Percentiles rank a stretch among this genome's conserved stretches.
Conservation (phyloP, 1,140 invertebrate species). For the Radopholus similis region DNA sequence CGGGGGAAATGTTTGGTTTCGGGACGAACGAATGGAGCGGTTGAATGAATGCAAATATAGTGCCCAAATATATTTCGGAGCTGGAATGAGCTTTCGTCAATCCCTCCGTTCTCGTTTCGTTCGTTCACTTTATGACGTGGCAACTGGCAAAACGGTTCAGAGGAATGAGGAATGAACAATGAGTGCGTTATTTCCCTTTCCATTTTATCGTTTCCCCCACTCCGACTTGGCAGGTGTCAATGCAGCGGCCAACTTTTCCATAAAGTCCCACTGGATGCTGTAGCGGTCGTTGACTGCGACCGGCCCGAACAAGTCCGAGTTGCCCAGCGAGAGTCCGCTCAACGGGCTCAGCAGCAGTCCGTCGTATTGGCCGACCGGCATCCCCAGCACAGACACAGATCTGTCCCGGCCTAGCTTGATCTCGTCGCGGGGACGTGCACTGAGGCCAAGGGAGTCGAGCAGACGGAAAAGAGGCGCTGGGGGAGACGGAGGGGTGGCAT, state of each 20-base stretch:
- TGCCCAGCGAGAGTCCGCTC: constrained; percentile 30
- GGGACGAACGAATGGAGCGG: too few species aligned
- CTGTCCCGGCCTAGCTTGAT: constrained; percentile 35
- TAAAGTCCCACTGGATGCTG: constrained; percentile 43
- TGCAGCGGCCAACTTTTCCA: constrained; percentile 34
- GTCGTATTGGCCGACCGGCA: constrained; percentile 41
- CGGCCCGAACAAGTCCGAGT: constrained; percentile 39
- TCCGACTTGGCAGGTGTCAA: too few species aligned
- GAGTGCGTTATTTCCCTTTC: too few species aligned
- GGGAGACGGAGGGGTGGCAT: neutral
- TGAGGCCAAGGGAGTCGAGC: constrained; percentile 28
- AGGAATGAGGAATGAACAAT: too few species aligned
- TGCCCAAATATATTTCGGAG: too few species aligned
- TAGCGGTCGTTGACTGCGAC: constrained; percentile 45
- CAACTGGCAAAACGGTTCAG: too few species aligned
- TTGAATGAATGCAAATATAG: too few species aligned
- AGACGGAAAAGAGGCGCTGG: neutral
- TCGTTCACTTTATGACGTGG: too few species aligned
- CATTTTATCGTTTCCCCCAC: too few species aligned
- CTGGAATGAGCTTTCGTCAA: too few species aligned
- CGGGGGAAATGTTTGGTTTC: too few species aligned
- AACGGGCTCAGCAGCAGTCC: constrained; percentile 35
- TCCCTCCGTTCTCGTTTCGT: too few species aligned
- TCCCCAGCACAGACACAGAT: constrained; percentile 36
- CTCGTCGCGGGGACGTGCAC: constrained; percentile 31